Evolutionary conservation across 2,888 invertebrate species (phyloP).

Genomic region (Hedya salicella): DNA sequence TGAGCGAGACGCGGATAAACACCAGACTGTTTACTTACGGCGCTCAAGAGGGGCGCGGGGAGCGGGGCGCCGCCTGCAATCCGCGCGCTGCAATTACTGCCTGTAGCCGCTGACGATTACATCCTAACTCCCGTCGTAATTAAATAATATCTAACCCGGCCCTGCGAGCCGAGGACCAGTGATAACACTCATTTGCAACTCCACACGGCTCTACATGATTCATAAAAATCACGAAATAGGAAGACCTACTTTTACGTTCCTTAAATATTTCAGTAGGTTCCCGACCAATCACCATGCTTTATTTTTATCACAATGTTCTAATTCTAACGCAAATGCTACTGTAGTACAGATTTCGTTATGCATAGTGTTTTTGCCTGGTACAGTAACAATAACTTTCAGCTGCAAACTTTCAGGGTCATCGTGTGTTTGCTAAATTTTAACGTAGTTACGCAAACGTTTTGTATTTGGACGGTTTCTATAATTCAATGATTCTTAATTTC

Average conservation of each 20-base stretch:
- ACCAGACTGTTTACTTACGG: slow-evolving; percentile 84
- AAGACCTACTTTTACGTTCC: slow-evolving; percentile 25
- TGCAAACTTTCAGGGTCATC: slow-evolving; percentile 20
- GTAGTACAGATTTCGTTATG: background rate
- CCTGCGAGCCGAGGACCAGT: background rate
- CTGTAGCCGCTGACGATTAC: slow-evolving; percentile 66
- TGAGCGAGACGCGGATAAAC: slow-evolving; percentile 85
- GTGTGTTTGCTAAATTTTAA: slow-evolving; percentile 11
- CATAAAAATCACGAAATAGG: slow-evolving; percentile 10
- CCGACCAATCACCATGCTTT: slow-evolving; percentile 2
- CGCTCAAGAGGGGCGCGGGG: slow-evolving; percentile 75
- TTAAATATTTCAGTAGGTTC: slow-evolving; percentile 6
- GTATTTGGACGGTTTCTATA: slow-evolving; percentile 1
- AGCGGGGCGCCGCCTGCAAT: slow-evolving; percentile 76
- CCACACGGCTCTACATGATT: background rate
- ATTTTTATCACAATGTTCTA: slow-evolving; percentile 28
- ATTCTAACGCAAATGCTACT: slow-evolving; percentile 3
- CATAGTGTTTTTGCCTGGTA: slow-evolving; percentile 2
- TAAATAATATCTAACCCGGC: slow-evolving; percentile 46
- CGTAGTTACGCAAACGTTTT: slow-evolving; percentile 12
- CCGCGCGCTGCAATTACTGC: slow-evolving; percentile 83
- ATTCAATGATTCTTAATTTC: background rate
- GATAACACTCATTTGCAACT: slow-evolving; percentile 1
- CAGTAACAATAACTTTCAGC: slow-evolving; percentile 21
- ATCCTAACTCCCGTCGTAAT: slow-evolving; percentile 64